Base-by-base conservation (phyloP, 2,113 vertebrate species). In the Protomyctophum bolini region DNA sequence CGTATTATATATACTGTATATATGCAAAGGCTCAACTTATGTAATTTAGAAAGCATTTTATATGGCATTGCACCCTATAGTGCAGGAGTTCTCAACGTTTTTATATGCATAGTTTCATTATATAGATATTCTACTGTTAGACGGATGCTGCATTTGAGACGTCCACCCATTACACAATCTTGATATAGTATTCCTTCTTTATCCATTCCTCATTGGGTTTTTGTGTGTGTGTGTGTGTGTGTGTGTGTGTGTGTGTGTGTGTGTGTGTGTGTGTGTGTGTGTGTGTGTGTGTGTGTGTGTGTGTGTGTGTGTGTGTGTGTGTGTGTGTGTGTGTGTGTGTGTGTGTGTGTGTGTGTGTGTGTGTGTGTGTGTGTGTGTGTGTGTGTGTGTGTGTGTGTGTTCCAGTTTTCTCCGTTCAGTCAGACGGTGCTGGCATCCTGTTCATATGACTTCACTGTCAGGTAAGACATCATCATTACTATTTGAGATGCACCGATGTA, bases 391-490 rank as follows among this genome's bases (percentile, higher is more conserved):
- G 73, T 91, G 2, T 88, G 14, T 68, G 21, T 21, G 63, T 90
- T 92, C 10, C 92, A 98, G 98, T 99, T 97, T 89, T 98, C 95
- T 66, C 97, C 98, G 0, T 99, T 98, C 92, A 92, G 93, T 51
- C 80, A 80, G 71, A 91, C 88, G 0, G 47, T 94, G 76, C 60
- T 99, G 91, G 97, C 95, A 0, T 97, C 97, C 68, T 98, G 97
- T 81, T 99, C 98, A 45, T 99, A 99, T 57, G 98, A 99, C 88
- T 99, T 99, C 88, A 95, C 95, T 55, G 97, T 98, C 86, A 95
- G 98, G 98, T 99, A 94, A 60, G 68, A 84, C 4, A 4, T 0
- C 51, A 11, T 54, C 33, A 41, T 41, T 41, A 6, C 4, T 41
- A 41, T 21, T 21, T 21, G 21, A 21, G 21, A 21, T 21, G 21